phyloP scores from a whole-genome alignment of 2,888 invertebrate genomes.

The Gibbula magus region DNA sequence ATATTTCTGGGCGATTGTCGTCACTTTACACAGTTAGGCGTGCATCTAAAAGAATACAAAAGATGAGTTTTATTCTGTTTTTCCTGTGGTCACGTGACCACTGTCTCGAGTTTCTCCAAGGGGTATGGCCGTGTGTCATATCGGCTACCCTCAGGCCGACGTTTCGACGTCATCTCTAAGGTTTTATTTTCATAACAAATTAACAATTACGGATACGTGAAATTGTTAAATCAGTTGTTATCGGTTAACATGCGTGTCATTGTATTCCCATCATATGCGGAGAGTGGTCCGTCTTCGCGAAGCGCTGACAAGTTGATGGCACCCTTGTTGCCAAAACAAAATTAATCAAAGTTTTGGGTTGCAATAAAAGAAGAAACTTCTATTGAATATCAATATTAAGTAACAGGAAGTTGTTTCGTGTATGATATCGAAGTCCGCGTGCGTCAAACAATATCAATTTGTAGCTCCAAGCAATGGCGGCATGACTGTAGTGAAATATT shows the following conservation, averaged over 20 bases:
- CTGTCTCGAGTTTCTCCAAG: background rate
- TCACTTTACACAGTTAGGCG: constrained; percentile 15
- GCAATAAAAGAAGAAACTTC: too few relatives aligned
- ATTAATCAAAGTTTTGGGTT: background rate
- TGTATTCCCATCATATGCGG: too few relatives aligned
- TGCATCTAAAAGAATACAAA: constrained; percentile 7
- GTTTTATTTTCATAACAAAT: constrained; percentile 23
- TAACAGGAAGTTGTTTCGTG: too few relatives aligned
- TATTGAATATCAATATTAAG: too few relatives aligned
- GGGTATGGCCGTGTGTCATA: background rate
- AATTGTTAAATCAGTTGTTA: constrained; percentile 1
- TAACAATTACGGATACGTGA: constrained; percentile 6
- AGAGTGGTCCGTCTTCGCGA: background rate
- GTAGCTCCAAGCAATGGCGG: too few relatives aligned
- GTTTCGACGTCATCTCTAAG: background rate
- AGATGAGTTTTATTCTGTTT: constrained; percentile 16
- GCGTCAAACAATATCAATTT: too few relatives aligned
- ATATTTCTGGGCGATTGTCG: constrained; percentile 9
- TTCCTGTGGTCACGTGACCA: constrained; percentile 1
- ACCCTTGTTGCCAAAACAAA: background rate
- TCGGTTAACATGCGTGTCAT: background rate
- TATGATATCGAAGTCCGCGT: too few relatives aligned
- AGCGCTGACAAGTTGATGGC: background rate
- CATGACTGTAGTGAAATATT: too few relatives aligned
- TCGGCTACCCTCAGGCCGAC: background rate